Evolutionary conservation across 2,888 invertebrate species (phyloP).

Genomic region (Nephrotoma guestfalica): DNA sequence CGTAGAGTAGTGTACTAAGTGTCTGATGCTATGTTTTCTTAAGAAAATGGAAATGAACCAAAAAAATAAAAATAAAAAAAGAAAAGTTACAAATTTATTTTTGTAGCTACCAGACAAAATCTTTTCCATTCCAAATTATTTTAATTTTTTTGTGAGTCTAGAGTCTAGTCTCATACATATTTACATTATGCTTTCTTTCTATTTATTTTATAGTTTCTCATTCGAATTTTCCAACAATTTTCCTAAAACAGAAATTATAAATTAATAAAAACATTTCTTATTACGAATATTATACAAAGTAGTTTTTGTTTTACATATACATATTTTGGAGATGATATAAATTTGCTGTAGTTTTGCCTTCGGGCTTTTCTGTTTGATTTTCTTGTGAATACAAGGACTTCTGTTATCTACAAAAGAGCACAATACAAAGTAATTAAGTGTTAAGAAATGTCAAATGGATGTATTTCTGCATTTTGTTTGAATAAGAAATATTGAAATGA

Average conservation of each 20-base stretch:
- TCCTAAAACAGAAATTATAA: not conserved
- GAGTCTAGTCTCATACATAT: not conserved
- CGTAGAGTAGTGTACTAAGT: not conserved
- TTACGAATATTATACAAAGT: too few species aligned
- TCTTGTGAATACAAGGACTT: not conserved
- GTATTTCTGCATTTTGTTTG: not conserved
- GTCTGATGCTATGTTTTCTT: not conserved
- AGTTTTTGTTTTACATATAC: too few species aligned
- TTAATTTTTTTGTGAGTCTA: not conserved
- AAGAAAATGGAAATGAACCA: not conserved
- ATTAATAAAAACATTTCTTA: not conserved
- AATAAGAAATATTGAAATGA: not conserved
- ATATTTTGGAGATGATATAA: not conserved
- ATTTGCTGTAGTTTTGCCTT: not conserved
- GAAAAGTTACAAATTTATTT: not conserved
- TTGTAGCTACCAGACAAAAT: not conserved
- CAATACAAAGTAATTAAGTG: not conserved
- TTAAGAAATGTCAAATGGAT: not conserved
- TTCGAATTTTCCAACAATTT: not conserved
- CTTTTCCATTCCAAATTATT: not conserved
- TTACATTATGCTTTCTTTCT: not conserved
- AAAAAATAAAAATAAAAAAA: not conserved
- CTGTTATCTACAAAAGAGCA: not conserved
- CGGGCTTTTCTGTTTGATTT: not conserved
- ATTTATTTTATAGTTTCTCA: not conserved